These are phyloP conservation scores for Trematomus bernacchii DNA, from an alignment of 2,797 vertebrate species.

Conservation along the genomic window DNA sequence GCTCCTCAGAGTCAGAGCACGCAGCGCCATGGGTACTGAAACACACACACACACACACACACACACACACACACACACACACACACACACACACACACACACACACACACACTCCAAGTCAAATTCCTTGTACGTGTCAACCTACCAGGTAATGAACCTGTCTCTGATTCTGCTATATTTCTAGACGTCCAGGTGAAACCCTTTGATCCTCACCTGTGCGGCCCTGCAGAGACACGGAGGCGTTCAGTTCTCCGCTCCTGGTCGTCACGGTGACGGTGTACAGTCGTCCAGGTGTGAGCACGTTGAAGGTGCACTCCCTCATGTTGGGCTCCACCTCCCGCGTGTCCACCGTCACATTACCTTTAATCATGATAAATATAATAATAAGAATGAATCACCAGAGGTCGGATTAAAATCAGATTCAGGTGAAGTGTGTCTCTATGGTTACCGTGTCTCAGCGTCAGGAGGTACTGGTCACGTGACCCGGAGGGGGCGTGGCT, in stretches of 20 bases:
- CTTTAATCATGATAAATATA: not conserved
- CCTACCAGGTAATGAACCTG: too few species aligned
- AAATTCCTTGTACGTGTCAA: too few species aligned
- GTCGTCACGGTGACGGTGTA: slow-evolving; percentile 89
- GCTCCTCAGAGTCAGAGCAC: slow-evolving; percentile 83
- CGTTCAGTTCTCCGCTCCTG: slow-evolving; percentile 87
- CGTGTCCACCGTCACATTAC: slow-evolving; percentile 79
- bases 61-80: too few species aligned
- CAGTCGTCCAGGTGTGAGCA: slow-evolving; percentile 89
- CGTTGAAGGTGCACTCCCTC: slow-evolving; percentile 94
- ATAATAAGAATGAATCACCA: too few species aligned
- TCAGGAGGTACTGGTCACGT: slow-evolving; percentile 89
- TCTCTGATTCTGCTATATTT: too few species aligned
- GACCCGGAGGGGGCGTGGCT: slow-evolving; percentile 83
- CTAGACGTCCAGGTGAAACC: too few species aligned
- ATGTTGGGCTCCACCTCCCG: slow-evolving; percentile 86
- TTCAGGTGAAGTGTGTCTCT: not conserved
- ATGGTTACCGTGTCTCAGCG: slow-evolving; percentile 81
- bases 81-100: too few species aligned
- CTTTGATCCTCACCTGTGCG: slow-evolving; percentile 87
- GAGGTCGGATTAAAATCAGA: not conserved
- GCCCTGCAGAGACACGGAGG: slow-evolving; percentile 88
- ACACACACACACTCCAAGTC: too few species aligned
- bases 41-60: slow-evolving; percentile 8
- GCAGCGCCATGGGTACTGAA: slow-evolving; percentile 89